A percentile compares a stretch with the other conserved stretches of the same genome.
phyloP scores from a whole-genome alignment of 2,888 invertebrate species.

The Troilus luridus region DNA sequence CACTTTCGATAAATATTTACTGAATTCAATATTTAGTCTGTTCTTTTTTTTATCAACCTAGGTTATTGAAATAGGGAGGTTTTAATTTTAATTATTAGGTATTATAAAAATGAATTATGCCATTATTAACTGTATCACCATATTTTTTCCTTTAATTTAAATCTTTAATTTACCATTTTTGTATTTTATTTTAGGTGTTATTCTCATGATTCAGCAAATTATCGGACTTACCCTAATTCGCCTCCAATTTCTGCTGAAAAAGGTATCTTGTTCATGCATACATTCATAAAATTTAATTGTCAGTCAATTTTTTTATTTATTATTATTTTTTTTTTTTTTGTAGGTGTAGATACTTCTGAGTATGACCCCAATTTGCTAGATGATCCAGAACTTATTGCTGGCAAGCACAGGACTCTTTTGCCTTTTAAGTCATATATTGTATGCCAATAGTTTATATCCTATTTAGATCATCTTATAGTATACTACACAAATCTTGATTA shows the following conservation, averaged over 20 bases:
- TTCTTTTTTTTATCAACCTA: too few species aligned
- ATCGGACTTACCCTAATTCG: slow-evolving; percentile 71
- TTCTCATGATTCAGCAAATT: slow-evolving; percentile 79
- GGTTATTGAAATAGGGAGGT: too few species aligned
- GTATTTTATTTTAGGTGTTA: slow-evolving; percentile 75
- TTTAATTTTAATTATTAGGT: too few species aligned
- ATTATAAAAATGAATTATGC: too few species aligned
- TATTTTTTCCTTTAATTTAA: neutral
- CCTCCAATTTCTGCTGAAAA: slow-evolving; percentile 60
- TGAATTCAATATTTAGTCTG: too few species aligned
- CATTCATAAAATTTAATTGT: neutral
- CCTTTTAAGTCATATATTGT: slow-evolving; percentile 91
- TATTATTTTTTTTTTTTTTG: neutral
- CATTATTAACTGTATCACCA: neutral
- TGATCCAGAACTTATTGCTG: slow-evolving; percentile 92
- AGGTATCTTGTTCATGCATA: slow-evolving; percentile 25
- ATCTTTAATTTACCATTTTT: neutral
- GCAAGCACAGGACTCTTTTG: slow-evolving; percentile 87
- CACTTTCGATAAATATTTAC: too few species aligned
- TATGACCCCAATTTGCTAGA: slow-evolving; percentile 93
- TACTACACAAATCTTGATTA: neutral
- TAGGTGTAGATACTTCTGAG: slow-evolving; percentile 59
- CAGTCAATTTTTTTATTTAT: too few species aligned
- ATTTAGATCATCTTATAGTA: slow-evolving; percentile 64
- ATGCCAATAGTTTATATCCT: slow-evolving; percentile 66